Evolutionary conservation across 1,140 invertebrate genomes (phyloP).

Genomic region (Drosophila funebris): DNA sequence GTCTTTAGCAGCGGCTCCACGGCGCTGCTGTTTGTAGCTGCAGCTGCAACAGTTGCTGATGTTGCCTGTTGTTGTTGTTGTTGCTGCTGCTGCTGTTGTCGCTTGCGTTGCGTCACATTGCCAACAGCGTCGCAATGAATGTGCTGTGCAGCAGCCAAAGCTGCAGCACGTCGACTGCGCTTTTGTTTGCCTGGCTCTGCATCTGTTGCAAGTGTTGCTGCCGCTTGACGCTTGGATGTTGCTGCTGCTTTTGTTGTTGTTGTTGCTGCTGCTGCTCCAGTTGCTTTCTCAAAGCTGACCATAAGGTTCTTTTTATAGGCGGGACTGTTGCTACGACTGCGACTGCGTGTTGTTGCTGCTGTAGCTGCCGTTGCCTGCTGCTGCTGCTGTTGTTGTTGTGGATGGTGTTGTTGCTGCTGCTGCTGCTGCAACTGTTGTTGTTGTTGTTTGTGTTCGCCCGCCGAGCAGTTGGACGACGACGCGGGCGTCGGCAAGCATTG

Average conservation of each 20-base stretch:
- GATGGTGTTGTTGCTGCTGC: constrained; percentile 11
- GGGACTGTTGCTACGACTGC: constrained; percentile 62
- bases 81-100: constrained; percentile 42
- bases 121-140: constrained; percentile 67
- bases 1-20: constrained; percentile 78
- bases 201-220: neutral
- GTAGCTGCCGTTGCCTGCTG: constrained; percentile 7
- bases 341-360: constrained; percentile 37
- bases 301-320: constrained; percentile 80
- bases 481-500: constrained; percentile 11
- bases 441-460: constrained; percentile 45
- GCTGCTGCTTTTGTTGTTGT: constrained; percentile 7
- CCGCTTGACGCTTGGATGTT: constrained; percentile 2
- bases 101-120: constrained; percentile 38
- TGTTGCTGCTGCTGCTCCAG: constrained; percentile 7
- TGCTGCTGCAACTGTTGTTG: constrained; percentile 32
- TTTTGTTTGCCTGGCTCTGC: constrained; percentile 48
- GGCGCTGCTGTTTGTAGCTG: constrained; percentile 20
- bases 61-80: constrained; percentile 26
- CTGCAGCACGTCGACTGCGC: constrained; percentile 63
- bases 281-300: constrained; percentile 62
- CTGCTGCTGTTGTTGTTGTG: constrained; percentile 21
- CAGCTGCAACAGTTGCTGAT: neutral
- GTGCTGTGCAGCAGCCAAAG: constrained; percentile 56
- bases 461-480: constrained; percentile 6